Percentiles rank a stretch among this genome's conserved stretches.
Conservation (phyloP, 2,797 vertebrate genomes). For the Esox masquinongy region DNA sequence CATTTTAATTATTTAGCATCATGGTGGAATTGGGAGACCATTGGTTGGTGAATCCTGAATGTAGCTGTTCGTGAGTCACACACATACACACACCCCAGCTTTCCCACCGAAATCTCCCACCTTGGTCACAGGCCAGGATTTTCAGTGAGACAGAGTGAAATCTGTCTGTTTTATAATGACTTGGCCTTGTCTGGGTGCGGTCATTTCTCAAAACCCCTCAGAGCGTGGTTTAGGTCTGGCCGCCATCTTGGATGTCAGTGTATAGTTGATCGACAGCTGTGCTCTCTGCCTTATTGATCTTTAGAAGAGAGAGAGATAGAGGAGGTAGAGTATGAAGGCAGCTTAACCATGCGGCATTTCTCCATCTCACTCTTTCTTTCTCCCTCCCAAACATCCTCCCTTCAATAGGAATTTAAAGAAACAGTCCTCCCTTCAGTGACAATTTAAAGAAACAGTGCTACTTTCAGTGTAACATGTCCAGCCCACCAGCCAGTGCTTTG, state of each 20-base stretch:
- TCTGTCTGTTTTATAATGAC: constrained; percentile 65
- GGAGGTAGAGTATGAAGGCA: constrained; percentile 18
- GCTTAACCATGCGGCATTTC: constrained; percentile 12
- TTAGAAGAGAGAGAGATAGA: constrained; percentile 24
- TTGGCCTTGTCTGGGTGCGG: constrained; percentile 65
- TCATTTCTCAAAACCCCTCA: constrained; percentile 48
- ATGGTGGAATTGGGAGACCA: constrained; percentile 61
- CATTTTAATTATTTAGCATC: constrained; percentile 70
- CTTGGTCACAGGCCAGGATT: constrained; percentile 49
- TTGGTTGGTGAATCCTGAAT: constrained; percentile 59
- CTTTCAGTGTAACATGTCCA: background rate
- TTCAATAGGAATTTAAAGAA: background rate
- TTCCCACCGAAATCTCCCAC: constrained; percentile 40
- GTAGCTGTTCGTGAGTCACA: constrained; percentile 30
- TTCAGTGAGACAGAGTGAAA: constrained; percentile 39
- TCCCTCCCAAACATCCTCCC: background rate
- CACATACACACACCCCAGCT: background rate
- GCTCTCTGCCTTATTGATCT: constrained; percentile 44
- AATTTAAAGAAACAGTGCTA: constrained; percentile 10
- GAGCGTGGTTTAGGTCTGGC: constrained; percentile 13
- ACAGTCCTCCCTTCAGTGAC: background rate
- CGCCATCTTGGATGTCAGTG: constrained; percentile 55
- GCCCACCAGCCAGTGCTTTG: constrained; percentile 36
- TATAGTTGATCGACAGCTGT: constrained; percentile 48
- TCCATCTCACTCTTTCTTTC: constrained; percentile 1